These are phyloP conservation scores for Drymonia ruficornis DNA, from an alignment of 2,888 invertebrate genomes.

Conservation along the genomic window DNA sequence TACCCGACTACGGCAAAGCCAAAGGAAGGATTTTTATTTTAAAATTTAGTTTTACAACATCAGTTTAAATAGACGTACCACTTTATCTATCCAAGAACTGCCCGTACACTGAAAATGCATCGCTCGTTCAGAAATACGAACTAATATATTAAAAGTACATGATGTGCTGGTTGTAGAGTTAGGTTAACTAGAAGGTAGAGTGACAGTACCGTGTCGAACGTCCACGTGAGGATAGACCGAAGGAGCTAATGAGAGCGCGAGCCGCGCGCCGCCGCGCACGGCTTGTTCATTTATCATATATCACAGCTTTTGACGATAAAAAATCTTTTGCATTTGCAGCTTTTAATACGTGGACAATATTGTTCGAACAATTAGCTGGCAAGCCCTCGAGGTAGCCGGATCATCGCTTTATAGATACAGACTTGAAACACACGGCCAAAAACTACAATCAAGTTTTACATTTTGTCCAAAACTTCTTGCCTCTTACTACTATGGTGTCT, in stretches of 20 bases:
- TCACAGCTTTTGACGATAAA: slow-evolving; percentile 85
- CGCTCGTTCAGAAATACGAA: slow-evolving; percentile 35
- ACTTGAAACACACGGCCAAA: neutral
- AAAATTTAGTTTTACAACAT: too few species aligned
- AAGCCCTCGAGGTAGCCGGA: slow-evolving; percentile 26
- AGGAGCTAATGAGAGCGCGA: slow-evolving; percentile 70
- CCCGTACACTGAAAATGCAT: too few species aligned
- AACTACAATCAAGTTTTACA: neutral
- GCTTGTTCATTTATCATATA: slow-evolving; percentile 79
- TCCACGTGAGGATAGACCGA: slow-evolving; percentile 43
- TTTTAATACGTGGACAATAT: slow-evolving; percentile 74
- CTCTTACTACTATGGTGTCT: too few species aligned
- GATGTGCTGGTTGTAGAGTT: slow-evolving; percentile 73
- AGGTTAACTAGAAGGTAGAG: slow-evolving; percentile 52
- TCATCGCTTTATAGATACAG: neutral
- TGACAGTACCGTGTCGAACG: slow-evolving; percentile 52
- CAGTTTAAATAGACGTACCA: too few species aligned
- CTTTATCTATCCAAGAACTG: too few species aligned
- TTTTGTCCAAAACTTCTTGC: neutral
- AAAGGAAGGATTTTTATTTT: too few species aligned
- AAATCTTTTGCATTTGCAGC: slow-evolving; percentile 84
- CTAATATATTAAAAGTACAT: slow-evolving; percentile 67
- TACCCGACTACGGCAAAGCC: too few species aligned
- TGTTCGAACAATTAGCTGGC: slow-evolving; percentile 75
- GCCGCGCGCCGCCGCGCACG: slow-evolving; percentile 65